Evolutionary conservation across 2,113 vertebrate genomes (phyloP).

Genomic region (Albula goreensis): DNA sequence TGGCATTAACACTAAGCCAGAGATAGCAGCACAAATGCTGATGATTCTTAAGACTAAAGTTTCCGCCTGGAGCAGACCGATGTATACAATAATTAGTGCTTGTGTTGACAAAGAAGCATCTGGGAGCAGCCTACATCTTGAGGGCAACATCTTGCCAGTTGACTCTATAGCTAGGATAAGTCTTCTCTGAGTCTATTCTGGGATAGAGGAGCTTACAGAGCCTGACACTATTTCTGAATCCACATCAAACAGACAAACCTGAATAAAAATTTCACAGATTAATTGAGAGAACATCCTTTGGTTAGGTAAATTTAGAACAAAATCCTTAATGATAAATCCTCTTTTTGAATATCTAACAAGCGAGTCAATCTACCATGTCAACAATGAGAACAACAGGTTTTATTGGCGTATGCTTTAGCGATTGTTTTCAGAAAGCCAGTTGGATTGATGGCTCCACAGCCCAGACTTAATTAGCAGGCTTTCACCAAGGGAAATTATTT

Average conservation of each 20-base stretch:
- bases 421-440: background rate
- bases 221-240: background rate
- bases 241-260: background rate
- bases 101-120: conserved; percentile 67
- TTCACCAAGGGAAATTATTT: conserved; percentile 1
- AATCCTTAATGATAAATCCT: background rate
- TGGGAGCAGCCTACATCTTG: conserved; percentile 56
- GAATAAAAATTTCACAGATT: background rate
- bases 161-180: background rate
- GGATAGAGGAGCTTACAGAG: background rate
- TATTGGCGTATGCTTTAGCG: too few relatives aligned
- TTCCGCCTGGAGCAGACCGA: conserved; percentile 50
- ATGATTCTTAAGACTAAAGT: conserved; percentile 45
- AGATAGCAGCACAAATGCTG: conserved; percentile 45
- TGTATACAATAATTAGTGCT: conserved; percentile 64
- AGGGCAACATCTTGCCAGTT: conserved; percentile 49
- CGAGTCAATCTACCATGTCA: background rate
- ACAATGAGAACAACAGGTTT: background rate
- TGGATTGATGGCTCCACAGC: background rate
- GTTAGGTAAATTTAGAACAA: background rate
- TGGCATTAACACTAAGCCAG: background rate
- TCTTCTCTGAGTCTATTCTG: background rate
- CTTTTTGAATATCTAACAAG: background rate
- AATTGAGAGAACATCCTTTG: background rate
- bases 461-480: conserved; percentile 2